Percentiles rank a stretch among this genome's conserved stretches.
These are phyloP conservation scores for Catocala fraxini DNA, from an alignment of 2,888 invertebrate species.

Conservation along the genomic window DNA sequence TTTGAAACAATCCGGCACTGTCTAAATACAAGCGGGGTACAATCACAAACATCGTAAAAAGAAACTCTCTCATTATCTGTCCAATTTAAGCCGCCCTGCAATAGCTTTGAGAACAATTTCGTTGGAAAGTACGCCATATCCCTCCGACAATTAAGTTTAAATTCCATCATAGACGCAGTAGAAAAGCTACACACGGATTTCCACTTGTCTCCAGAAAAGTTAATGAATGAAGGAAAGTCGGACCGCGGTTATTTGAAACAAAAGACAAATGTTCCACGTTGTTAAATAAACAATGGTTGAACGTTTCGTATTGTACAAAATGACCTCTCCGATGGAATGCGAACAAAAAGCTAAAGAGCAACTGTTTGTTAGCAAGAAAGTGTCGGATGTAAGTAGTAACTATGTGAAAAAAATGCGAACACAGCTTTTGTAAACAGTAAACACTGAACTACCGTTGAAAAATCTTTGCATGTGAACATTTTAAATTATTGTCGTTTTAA, in stretches of 20 bases:
- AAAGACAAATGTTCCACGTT: conserved; percentile 57
- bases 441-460: conserved; percentile 25
- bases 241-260: conserved; percentile 68
- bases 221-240: conserved; percentile 71
- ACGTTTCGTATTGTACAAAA: conserved; percentile 42
- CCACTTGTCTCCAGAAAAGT: conserved; percentile 68
- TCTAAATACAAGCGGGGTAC: conserved; percentile 48
- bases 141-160: conserved; percentile 36
- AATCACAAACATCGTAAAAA: conserved; percentile 60
- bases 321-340: conserved; percentile 57
- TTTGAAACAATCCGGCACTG: conserved; percentile 39
- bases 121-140: conserved; percentile 38
- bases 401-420: conserved; percentile 39
- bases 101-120: conserved; percentile 35
- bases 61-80: conserved; percentile 63
- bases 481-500: conserved; percentile 10
- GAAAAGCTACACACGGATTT: conserved; percentile 59
- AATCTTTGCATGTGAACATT: conserved; percentile 25
- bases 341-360: conserved; percentile 42
- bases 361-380: conserved; percentile 45
- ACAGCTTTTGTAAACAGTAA: conserved; percentile 24
- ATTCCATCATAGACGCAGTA: conserved; percentile 21
- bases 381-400: conserved; percentile 38
- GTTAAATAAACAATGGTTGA: conserved; percentile 55
- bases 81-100: conserved; percentile 61